Evolutionary conservation across 2,113 vertebrate species (phyloP).

Genomic region (Paradisaea rubra): DNA sequence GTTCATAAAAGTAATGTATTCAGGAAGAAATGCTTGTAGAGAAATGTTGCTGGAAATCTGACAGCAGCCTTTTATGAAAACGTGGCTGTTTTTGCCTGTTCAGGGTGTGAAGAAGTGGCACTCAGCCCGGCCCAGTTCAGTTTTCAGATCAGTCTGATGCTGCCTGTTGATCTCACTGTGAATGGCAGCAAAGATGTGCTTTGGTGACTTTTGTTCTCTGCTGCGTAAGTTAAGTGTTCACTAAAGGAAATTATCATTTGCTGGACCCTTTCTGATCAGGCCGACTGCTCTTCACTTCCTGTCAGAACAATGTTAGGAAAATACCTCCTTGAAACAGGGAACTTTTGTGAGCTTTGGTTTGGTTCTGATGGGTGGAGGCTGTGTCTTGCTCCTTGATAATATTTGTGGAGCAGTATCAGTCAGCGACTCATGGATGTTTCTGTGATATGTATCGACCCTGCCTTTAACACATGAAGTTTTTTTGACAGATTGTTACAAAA

Average conservation of each 20-base stretch:
- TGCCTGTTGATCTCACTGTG: background rate
- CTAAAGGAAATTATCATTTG: background rate
- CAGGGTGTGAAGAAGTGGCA: background rate
- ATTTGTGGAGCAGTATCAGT: background rate
- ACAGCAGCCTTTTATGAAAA: background rate
- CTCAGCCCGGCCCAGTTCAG: background rate
- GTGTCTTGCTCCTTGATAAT: background rate
- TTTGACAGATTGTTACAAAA: background rate
- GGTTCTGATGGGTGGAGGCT: background rate
- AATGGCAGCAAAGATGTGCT: background rate
- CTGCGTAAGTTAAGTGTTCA: background rate
- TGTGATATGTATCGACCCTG: background rate
- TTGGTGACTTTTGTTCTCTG: background rate
- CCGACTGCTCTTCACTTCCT: background rate
- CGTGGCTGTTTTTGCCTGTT: background rate
- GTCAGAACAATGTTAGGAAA: background rate
- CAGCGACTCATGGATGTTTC: background rate
- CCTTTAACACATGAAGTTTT: background rate
- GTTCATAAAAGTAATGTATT: background rate
- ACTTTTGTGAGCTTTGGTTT: background rate
- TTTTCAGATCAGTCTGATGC: background rate
- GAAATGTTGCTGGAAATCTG: background rate
- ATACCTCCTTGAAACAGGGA: background rate
- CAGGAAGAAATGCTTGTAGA: background rate
- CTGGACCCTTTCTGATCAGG: background rate